A percentile compares a stretch with the other conserved stretches of the same genome.
These are phyloP conservation scores for Maconellicoccus hirsutus DNA, from an alignment of 1,140 invertebrate species.

Conservation along the genomic window DNA sequence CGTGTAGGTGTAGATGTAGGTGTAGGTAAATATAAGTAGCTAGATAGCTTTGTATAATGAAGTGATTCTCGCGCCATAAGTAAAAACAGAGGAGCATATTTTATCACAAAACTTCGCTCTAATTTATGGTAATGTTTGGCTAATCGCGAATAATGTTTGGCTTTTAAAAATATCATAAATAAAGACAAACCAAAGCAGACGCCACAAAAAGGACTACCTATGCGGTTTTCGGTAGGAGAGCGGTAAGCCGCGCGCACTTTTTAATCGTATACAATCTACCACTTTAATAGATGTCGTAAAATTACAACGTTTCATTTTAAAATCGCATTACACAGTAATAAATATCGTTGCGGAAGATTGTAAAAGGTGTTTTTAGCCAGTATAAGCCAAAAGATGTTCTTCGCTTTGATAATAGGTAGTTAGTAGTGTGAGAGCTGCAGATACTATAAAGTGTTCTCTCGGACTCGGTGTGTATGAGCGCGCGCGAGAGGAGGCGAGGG, in stretches of 20 bases:
- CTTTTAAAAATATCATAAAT: not conserved
- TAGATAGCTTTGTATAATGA: too few relatives aligned
- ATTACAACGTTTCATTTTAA: slow-evolving; percentile 9
- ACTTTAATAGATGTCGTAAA: slow-evolving; percentile 5
- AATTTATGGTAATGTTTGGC: not conserved
- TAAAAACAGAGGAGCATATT: too few relatives aligned
- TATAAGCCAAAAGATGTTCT: slow-evolving; percentile 19
- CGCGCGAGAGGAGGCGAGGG: too few relatives aligned
- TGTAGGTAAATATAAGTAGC: not conserved
- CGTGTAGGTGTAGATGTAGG: not conserved
- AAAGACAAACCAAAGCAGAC: not conserved
- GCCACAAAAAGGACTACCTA: not conserved
- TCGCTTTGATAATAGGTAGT: slow-evolving; percentile 1
- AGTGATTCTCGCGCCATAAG: too few relatives aligned
- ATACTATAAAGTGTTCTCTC: not conserved
- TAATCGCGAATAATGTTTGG: not conserved
- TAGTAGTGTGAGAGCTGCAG: not conserved
- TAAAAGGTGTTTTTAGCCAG: slow-evolving; percentile 13
- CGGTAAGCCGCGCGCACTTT: not conserved
- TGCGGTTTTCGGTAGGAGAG: not conserved
- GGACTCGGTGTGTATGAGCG: too few relatives aligned
- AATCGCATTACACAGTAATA: not conserved
- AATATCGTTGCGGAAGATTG: not conserved
- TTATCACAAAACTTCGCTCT: not conserved
- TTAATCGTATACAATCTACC: slow-evolving; percentile 5